Evolutionary conservation across 2,888 invertebrate genomes (phyloP).

Genomic region (Chrysodeixis includens): DNA sequence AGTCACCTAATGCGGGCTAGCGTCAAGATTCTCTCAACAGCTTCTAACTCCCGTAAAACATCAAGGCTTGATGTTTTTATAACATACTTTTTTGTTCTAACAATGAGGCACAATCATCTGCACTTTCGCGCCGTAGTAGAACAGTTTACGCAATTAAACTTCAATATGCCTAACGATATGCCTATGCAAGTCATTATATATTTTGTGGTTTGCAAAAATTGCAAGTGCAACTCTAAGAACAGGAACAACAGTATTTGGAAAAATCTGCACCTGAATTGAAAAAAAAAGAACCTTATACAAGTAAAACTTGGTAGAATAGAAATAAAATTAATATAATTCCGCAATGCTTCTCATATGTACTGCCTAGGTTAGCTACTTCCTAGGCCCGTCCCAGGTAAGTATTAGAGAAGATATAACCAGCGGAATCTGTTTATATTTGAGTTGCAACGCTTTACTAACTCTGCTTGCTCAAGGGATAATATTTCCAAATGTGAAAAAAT

Average conservation of each 20-base stretch:
- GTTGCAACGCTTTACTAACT: slow-evolving; percentile 1
- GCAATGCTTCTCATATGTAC: background rate
- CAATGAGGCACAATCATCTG: background rate
- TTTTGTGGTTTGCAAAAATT: background rate
- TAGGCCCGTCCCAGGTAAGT: background rate
- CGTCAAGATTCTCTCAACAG: background rate
- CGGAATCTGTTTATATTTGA: background rate
- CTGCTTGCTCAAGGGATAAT: too few species aligned
- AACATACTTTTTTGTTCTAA: background rate
- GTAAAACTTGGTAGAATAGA: background rate
- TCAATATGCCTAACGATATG: slow-evolving; percentile 2
- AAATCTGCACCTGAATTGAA: background rate
- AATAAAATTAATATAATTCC: background rate
- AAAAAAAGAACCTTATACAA: background rate
- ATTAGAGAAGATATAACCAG: background rate
- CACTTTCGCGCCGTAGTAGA: background rate
- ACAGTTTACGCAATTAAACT: background rate
- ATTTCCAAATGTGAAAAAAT: too few species aligned
- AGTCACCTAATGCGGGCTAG: too few species aligned
- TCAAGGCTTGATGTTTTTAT: background rate
- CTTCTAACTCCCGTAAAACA: slow-evolving; percentile 2
- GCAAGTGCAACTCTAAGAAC: background rate
- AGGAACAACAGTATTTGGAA: background rate
- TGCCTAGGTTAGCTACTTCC: background rate
- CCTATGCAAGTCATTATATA: background rate